A percentile compares a stretch with the other conserved stretches of the same genome.
These are phyloP conservation scores for Lymantria dispar DNA, from an alignment of 2,888 invertebrate species.

Conservation along the genomic window DNA sequence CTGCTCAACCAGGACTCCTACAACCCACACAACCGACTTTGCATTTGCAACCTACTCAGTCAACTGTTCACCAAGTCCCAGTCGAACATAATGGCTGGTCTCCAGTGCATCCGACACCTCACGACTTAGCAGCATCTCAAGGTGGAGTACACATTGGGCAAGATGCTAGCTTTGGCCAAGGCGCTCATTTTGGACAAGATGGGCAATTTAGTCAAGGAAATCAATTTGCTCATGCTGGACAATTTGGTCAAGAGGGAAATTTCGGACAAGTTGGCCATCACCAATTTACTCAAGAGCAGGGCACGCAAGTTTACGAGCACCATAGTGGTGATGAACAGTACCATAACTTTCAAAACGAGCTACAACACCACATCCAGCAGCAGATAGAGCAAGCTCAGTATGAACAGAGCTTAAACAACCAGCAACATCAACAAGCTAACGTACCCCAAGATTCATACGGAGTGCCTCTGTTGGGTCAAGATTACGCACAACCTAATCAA, in stretches of 20 bases:
- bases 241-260: constrained; percentile 13
- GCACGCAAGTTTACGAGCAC: constrained; percentile 66
- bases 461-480: constrained; percentile 23
- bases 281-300: constrained; percentile 65
- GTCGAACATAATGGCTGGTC: constrained; percentile 71
- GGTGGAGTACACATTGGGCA: constrained; percentile 44
- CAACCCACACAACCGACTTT: constrained; percentile 25
- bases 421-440: constrained; percentile 42
- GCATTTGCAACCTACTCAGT: constrained; percentile 38
- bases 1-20: constrained; percentile 29
- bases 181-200: constrained; percentile 16
- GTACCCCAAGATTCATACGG: constrained; percentile 36
- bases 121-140: constrained; percentile 39
- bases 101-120: constrained; percentile 58
- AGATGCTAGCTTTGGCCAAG: constrained; percentile 17
- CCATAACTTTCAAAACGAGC: constrained; percentile 60
- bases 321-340: constrained; percentile 58
- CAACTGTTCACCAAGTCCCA: constrained; percentile 39
- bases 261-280: constrained; percentile 41
- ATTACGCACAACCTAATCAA: constrained; percentile 33
- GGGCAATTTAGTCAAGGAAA: constrained; percentile 7
- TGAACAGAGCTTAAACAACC: constrained; percentile 45
- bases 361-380: constrained; percentile 68
- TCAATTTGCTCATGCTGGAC: constrained; percentile 7
- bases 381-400: constrained; percentile 64